A percentile compares a stretch with the other conserved stretches of the same genome.
Evolutionary conservation across 2,797 vertebrate species (phyloP).

Genomic region (Oophaga sylvatica): DNA sequence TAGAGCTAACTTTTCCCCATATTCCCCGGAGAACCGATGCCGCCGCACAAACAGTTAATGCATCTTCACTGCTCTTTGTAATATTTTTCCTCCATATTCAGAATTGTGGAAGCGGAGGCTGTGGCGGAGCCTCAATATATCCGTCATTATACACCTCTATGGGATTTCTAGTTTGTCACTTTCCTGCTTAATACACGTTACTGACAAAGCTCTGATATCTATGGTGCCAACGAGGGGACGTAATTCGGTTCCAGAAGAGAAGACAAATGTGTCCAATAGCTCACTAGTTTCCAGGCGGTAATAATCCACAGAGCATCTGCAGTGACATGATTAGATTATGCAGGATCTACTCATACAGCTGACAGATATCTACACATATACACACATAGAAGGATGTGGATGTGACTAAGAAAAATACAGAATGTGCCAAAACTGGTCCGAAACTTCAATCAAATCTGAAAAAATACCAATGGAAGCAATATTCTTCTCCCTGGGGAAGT

Average conservation of each 20-base stretch:
- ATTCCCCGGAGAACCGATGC: no score
- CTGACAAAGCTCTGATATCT: conserved; percentile 11
- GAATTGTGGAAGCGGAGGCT: not conserved
- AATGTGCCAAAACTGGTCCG: not conserved
- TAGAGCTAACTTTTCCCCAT: no score
- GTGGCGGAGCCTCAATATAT: conserved; percentile 1
- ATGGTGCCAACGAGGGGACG: not conserved
- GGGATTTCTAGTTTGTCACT: not conserved
- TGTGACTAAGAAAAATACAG: not conserved
- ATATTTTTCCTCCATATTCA: not conserved
- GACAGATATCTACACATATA: not conserved
- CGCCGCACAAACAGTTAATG: not conserved
- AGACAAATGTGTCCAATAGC: conserved; percentile 10
- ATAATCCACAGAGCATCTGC: not conserved
- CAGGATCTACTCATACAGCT: not conserved
- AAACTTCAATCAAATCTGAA: not conserved
- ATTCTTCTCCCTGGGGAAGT: not conserved
- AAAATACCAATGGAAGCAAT: not conserved
- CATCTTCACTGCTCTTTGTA: not conserved
- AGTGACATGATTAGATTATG: not conserved
- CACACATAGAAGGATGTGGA: not conserved
- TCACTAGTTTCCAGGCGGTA: not conserved
- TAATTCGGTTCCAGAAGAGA: not conserved
- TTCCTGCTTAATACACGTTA: not conserved
- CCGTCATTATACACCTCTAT: conserved; percentile 14